These are phyloP conservation scores for Exephanes ischioxanthus DNA, from an alignment of 2,888 invertebrate species.

Conservation along the genomic window DNA sequence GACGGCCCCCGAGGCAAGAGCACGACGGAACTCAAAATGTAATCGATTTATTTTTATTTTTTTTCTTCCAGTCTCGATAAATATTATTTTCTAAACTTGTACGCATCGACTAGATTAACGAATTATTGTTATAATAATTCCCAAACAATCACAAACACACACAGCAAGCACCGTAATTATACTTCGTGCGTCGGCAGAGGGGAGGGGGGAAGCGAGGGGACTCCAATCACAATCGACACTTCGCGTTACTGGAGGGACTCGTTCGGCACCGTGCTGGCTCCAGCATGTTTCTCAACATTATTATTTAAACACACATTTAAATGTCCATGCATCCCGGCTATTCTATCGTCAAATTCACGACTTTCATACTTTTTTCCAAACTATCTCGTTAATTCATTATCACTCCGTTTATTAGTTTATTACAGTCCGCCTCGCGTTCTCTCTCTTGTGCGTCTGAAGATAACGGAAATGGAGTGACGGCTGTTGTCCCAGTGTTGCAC, in stretches of 20 bases:
- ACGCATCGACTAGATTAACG: not conserved
- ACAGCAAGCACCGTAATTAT: slow-evolving; percentile 34
- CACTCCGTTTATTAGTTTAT: slow-evolving; percentile 44
- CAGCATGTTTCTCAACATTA: slow-evolving; percentile 53
- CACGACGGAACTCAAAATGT: slow-evolving; percentile 62
- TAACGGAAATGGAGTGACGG: slow-evolving; percentile 74
- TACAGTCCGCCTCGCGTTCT: slow-evolving; percentile 63
- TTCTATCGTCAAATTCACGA: slow-evolving; percentile 38
- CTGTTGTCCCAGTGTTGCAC: slow-evolving; percentile 69
- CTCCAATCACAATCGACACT: slow-evolving; percentile 65
- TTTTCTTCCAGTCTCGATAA: not conserved
- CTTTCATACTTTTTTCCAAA: slow-evolving; percentile 28
- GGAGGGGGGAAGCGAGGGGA: not conserved
- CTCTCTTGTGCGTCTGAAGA: slow-evolving; percentile 73
- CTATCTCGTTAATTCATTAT: slow-evolving; percentile 39
- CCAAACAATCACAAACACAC: slow-evolving; percentile 42
- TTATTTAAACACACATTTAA: slow-evolving; percentile 30
- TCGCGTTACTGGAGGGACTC: slow-evolving; percentile 59
- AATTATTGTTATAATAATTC: slow-evolving; percentile 13
- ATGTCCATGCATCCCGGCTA: slow-evolving; percentile 49
- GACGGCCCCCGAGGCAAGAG: slow-evolving; percentile 70
- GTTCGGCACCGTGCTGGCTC: slow-evolving; percentile 51
- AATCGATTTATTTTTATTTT: slow-evolving; percentile 44
- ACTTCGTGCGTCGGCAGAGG: slow-evolving; percentile 33
- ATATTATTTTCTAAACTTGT: not conserved